Conservation (phyloP, 2,888 invertebrate species). For the Diplazon laetatorius region DNA sequence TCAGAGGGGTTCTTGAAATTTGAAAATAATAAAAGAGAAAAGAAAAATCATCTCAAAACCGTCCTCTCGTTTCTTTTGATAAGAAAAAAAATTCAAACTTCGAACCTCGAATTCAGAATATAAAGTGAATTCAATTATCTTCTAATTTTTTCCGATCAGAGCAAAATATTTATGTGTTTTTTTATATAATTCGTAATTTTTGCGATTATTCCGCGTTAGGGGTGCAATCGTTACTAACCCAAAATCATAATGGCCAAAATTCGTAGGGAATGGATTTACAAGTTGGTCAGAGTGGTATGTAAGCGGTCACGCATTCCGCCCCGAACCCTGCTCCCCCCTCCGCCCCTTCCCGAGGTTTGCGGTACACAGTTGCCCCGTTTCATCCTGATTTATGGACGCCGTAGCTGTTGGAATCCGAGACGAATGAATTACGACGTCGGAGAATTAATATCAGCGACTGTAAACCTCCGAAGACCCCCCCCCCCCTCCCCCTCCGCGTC, state of each 20-base stretch:
- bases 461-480: slow-evolving; percentile 44
- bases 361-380: slow-evolving; percentile 8
- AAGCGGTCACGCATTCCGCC: slow-evolving; percentile 28
- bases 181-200: background rate
- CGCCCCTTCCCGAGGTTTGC: no score
- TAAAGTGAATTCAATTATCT: no score
- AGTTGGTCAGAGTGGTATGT: slow-evolving; percentile 13
- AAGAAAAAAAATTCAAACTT: no score
- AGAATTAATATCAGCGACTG: slow-evolving; percentile 77
- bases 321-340: no score
- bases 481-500: no score
- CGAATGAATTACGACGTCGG: slow-evolving; percentile 51
- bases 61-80: no score
- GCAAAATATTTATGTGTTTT: no score
- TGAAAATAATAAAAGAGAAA: no score
- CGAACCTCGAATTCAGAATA: no score
- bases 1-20: no score
- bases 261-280: background rate
- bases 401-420: slow-evolving; percentile 22
- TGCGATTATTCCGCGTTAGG: background rate
- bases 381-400: slow-evolving; percentile 37
- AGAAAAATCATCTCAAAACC: no score
- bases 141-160: no score
- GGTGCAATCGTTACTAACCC: background rate
- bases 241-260: background rate